Conservation (phyloP, 2,797 vertebrate species). For the Cephalopachus bancanus region DNA sequence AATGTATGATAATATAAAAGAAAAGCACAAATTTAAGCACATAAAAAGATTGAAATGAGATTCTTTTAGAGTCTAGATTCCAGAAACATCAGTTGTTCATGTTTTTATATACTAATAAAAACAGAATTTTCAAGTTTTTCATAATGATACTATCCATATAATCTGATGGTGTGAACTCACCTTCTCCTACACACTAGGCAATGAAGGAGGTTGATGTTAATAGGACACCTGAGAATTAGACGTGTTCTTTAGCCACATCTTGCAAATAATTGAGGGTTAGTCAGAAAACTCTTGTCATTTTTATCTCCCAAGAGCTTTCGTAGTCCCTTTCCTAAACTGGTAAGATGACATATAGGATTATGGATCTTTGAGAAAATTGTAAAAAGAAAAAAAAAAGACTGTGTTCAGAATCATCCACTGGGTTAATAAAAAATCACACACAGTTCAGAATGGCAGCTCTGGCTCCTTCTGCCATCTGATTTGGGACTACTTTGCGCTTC, state of each 20-base stretch:
- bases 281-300: constrained; percentile 35
- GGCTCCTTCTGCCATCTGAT: neutral
- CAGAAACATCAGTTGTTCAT: neutral
- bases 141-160: neutral
- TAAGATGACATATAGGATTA: constrained; percentile 25
- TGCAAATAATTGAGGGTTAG: constrained; percentile 18
- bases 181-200: neutral
- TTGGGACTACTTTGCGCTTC: neutral
- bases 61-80: constrained; percentile 10
- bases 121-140: constrained; percentile 24
- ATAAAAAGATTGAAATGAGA: neutral
- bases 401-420: constrained; percentile 27
- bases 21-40: neutral
- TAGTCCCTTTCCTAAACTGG: neutral
- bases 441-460: neutral
- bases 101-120: constrained; percentile 26
- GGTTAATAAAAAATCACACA: constrained; percentile 17
- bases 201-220: neutral
- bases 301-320: constrained; percentile 2
- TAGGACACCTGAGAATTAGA: neutral
- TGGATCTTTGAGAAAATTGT: neutral
- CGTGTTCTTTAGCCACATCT: neutral
- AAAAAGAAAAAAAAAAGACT: neutral
- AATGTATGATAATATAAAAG: neutral
- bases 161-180: neutral